A percentile compares a stretch with the other conserved stretches of the same genome.
phyloP scores from a whole-genome alignment of 2,797 vertebrate genomes.

The Acipenser transmontanus region DNA sequence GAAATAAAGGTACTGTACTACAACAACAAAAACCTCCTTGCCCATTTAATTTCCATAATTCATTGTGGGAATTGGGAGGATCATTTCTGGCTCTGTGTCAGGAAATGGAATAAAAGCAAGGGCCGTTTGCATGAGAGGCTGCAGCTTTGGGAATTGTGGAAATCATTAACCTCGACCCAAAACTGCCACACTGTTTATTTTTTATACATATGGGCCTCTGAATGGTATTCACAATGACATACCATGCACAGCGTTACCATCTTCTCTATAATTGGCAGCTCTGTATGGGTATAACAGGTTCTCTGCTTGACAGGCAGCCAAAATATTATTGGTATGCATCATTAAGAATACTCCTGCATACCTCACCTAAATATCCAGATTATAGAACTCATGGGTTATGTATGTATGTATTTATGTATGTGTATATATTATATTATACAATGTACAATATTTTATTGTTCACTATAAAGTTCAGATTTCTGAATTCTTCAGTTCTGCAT shows the following conservation, averaged over 20 bases:
- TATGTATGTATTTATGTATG: no score
- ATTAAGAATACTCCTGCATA: no score
- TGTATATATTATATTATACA: no score
- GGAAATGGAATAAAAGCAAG: slow-evolving; percentile 1
- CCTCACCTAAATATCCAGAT: no score
- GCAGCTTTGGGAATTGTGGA: neutral
- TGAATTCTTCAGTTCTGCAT: no score
- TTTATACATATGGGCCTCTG: no score
- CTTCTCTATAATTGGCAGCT: neutral
- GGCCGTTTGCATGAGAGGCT: neutral
- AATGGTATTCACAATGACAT: neutral
- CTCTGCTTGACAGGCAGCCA: neutral
- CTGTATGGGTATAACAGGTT: neutral
- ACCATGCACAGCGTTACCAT: neutral
- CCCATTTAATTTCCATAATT: neutral
- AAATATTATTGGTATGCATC: neutral
- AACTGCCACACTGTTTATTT: neutral
- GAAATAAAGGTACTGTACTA: no score
- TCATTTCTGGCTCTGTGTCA: neutral
- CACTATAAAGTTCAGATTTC: no score
- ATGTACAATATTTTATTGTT: no score
- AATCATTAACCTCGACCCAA: slow-evolving; percentile 3
- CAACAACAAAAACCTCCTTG: no score
- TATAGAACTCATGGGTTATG: no score
- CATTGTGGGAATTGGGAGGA: neutral